Evolutionary conservation across 2,113 vertebrate genomes (phyloP).

Genomic region (Semicossyphus pulcher): DNA sequence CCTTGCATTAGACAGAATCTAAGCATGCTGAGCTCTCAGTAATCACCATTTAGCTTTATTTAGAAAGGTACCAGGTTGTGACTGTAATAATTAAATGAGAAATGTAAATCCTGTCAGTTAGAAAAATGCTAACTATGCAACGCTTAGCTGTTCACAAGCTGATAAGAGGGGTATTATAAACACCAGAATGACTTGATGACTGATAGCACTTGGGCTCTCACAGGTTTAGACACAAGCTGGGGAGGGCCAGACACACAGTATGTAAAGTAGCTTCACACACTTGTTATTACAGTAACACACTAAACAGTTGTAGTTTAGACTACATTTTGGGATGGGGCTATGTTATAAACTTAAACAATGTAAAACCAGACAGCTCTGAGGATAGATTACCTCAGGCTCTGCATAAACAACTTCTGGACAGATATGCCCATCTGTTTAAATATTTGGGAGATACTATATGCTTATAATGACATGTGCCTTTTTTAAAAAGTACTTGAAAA

Average conservation of each 20-base stretch:
- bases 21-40: slow-evolving; percentile 31
- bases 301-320: slow-evolving; percentile 12
- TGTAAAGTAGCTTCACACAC: neutral
- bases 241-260: neutral
- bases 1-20: neutral
- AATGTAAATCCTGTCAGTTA: neutral
- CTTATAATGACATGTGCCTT: neutral
- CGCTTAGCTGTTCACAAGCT: neutral
- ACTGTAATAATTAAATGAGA: neutral
- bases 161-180: neutral
- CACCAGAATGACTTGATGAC: neutral
- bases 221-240: slow-evolving; percentile 16
- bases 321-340: slow-evolving; percentile 2
- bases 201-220: slow-evolving; percentile 13
- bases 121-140: neutral
- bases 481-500: neutral
- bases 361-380: slow-evolving; percentile 4
- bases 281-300: slow-evolving; percentile 20
- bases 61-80: neutral
- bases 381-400: slow-evolving; percentile 33
- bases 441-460: neutral
- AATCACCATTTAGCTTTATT: slow-evolving; percentile 16
- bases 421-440: neutral
- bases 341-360: slow-evolving; percentile 20
- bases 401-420: neutral